Conservation (phyloP, 2,113 vertebrate genomes). For the Psittacara wagleri region DNA sequence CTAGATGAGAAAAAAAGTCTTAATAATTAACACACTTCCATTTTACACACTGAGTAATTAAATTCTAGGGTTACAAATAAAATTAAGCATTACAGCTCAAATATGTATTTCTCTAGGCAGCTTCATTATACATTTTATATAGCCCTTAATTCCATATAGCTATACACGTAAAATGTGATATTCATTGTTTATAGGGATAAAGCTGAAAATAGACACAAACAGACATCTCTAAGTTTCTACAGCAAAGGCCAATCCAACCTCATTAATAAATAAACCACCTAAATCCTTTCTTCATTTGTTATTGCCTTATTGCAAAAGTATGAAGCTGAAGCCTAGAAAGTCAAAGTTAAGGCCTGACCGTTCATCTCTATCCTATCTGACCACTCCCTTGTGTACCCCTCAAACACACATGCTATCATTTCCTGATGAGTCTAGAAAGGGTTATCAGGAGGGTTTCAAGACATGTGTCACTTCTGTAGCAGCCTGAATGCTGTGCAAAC, state of each 20-base stretch:
- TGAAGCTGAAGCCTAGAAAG: constrained; percentile 7
- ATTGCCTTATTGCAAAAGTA: constrained; percentile 2
- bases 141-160: neutral
- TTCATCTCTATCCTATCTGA: constrained; percentile 20
- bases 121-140: neutral
- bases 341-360: constrained; percentile 39
- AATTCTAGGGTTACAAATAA: neutral
- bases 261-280: neutral
- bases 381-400: constrained; percentile 43
- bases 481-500: constrained; percentile 65
- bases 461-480: constrained; percentile 65
- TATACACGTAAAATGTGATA: neutral
- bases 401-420: constrained; percentile 12
- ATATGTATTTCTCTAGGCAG: neutral
- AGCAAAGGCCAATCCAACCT: neutral
- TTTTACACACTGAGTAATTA: neutral
- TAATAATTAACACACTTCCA: neutral
- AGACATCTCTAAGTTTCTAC: neutral
- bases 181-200: neutral
- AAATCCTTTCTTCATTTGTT: constrained; percentile 7
- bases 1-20: neutral
- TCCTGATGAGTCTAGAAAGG: constrained; percentile 36
- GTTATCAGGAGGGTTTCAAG: constrained; percentile 64
- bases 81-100: neutral
- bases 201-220: neutral